A percentile compares a stretch with the other conserved stretches of the same genome.
phyloP scores from a whole-genome alignment of 2,797 vertebrate genomes.

The Lepus oiostolus region DNA sequence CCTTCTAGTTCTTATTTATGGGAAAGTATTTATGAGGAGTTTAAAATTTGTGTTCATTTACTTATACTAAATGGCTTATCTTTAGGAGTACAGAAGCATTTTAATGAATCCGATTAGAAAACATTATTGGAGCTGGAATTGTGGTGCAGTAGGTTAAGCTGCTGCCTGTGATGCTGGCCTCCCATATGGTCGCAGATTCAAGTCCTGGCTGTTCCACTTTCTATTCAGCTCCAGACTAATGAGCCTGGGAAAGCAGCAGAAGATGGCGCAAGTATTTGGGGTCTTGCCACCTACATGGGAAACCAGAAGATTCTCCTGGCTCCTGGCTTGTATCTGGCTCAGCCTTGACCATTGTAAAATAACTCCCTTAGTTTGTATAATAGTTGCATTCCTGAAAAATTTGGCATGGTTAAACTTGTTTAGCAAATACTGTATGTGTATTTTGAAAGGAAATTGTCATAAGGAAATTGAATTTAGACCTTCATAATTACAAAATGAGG shows the following conservation, averaged over 20 bases:
- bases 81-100: slow-evolving; percentile 17
- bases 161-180: no score
- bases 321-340: no score
- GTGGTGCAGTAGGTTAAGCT: no score
- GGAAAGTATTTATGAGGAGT: background rate
- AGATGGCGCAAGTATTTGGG: no score
- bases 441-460: background rate
- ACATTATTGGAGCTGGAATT: no score
- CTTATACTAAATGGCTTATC: background rate
- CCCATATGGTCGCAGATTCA: no score
- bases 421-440: background rate
- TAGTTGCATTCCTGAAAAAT: slow-evolving; percentile 11
- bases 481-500: background rate
- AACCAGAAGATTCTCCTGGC: no score
- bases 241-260: no score
- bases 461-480: background rate
- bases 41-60: background rate
- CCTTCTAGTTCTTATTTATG: slow-evolving; percentile 2
- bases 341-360: background rate
- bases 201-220: no score
- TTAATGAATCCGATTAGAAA: slow-evolving; percentile 2
- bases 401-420: background rate
- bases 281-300: no score
- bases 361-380: background rate
- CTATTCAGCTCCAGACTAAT: no score